A percentile compares a stretch with the other conserved stretches of the same genome.
Conservation (phyloP, 2,797 vertebrate genomes). For the Sebastiscus albofasciatus region DNA sequence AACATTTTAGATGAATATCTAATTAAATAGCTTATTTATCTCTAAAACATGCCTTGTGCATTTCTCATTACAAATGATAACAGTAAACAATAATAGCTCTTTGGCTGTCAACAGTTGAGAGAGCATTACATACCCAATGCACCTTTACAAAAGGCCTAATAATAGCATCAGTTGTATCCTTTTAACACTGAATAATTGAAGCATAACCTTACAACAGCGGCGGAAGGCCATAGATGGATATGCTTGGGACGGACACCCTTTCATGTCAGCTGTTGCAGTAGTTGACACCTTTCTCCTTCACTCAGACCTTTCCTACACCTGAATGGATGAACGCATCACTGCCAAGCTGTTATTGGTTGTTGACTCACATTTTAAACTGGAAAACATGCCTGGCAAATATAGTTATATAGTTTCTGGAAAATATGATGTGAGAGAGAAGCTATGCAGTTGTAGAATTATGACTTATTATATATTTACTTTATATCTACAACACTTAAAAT, state of each 20-base stretch:
- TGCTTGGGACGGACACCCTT: not conserved
- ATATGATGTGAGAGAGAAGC: not conserved
- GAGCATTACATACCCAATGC: not conserved
- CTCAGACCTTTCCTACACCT: not conserved
- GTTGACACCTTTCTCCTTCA: constrained; percentile 5
- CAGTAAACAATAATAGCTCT: not conserved
- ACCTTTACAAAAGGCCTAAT: not conserved
- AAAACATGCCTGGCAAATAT: not conserved
- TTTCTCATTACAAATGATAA: not conserved
- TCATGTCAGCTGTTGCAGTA: not conserved
- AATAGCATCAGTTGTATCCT: not conserved
- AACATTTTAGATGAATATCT: not conserved
- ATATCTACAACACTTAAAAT: not conserved
- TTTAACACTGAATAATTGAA: constrained; percentile 11
- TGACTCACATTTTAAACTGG: not conserved
- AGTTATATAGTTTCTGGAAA: not conserved
- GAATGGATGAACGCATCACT: constrained; percentile 2
- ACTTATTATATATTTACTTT: not conserved
- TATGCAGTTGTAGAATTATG: not conserved
- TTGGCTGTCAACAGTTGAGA: not conserved
- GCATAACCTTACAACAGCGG: not conserved
- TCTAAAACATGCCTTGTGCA: not conserved
- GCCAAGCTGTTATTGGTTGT: not conserved
- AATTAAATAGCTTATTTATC: constrained; percentile 1
- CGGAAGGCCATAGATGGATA: not conserved